A percentile compares a stretch with the other conserved stretches of the same genome.
Evolutionary conservation across 2,888 invertebrate species (phyloP).

Genomic region (Phania funesta): DNA sequence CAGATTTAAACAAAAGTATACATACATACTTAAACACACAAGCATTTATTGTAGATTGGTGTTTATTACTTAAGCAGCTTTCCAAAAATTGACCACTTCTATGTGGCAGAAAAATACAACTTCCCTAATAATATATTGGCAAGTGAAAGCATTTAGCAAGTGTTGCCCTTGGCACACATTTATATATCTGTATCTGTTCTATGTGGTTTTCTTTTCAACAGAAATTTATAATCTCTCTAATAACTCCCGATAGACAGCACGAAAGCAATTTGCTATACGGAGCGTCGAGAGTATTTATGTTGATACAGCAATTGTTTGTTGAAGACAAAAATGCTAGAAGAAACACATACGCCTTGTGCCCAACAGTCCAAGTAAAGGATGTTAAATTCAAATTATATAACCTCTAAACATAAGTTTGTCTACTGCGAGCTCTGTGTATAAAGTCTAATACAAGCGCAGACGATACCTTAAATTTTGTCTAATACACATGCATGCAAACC

Average conservation of each 20-base stretch:
- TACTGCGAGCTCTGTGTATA: not conserved
- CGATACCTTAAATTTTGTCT: not conserved
- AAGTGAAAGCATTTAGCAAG: conserved; percentile 17
- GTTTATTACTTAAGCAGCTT: too few species aligned
- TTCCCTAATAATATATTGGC: too few species aligned
- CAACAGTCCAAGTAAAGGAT: conserved; percentile 8
- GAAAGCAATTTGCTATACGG: not conserved
- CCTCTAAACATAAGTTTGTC: conserved; percentile 19
- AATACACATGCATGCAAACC: not conserved
- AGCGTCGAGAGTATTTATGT: too few species aligned
- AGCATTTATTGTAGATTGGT: too few species aligned
- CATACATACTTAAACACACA: too few species aligned
- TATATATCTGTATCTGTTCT: conserved; percentile 10
- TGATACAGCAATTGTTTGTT: not conserved
- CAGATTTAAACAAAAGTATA: too few species aligned
- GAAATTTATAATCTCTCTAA: not conserved
- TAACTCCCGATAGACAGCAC: conserved; percentile 9
- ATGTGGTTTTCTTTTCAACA: not conserved
- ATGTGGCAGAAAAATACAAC: too few species aligned
- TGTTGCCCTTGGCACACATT: conserved; percentile 32
- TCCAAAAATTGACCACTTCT: too few species aligned
- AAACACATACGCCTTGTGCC: not conserved
- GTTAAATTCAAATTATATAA: conserved; percentile 41
- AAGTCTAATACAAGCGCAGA: not conserved
- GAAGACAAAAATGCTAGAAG: not conserved